These are phyloP conservation scores for Apis cerana DNA, from an alignment of 1,140 invertebrate genomes.

Conservation along the genomic window DNA sequence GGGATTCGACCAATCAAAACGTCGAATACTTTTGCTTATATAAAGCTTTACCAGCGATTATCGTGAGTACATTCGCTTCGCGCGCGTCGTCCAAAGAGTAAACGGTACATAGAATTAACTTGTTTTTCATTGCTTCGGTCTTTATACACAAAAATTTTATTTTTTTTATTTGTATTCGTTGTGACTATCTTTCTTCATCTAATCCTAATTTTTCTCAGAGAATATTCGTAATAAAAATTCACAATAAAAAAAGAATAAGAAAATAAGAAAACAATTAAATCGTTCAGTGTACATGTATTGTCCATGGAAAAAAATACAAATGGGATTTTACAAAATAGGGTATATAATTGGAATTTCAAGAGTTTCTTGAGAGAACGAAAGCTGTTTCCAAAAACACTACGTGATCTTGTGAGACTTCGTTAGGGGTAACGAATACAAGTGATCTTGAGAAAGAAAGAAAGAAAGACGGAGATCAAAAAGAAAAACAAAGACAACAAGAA, in stretches of 20 bases:
- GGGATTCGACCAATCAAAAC: neutral
- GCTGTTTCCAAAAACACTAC: neutral
- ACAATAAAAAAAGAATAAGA: conserved; percentile 9
- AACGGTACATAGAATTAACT: too few species aligned
- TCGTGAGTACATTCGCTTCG: conserved; percentile 64
- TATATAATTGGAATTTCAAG: conserved; percentile 59
- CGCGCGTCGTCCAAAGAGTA: conserved; percentile 38
- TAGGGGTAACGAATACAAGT: neutral
- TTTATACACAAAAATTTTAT: neutral
- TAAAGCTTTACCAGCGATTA: conserved; percentile 63
- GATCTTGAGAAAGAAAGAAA: neutral
- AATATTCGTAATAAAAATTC: conserved; percentile 8
- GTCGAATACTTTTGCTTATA: conserved; percentile 30
- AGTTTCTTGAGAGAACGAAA: conserved; percentile 15
- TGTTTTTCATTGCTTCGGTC: neutral
- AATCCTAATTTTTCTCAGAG: neutral
- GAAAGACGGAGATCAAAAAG: neutral
- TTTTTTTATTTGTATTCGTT: neutral
- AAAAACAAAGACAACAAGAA: neutral
- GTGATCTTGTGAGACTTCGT: conserved; percentile 2
- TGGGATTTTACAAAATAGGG: conserved; percentile 70
- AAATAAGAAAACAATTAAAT: conserved; percentile 7
- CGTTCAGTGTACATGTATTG: conserved; percentile 56
- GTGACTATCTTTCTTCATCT: too few species aligned
- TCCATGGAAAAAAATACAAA: conserved; percentile 60